A percentile compares a stretch with the other conserved stretches of the same genome.
phyloP scores from a whole-genome alignment of 2,797 vertebrate species.

The Phylloscopus collybita region DNA sequence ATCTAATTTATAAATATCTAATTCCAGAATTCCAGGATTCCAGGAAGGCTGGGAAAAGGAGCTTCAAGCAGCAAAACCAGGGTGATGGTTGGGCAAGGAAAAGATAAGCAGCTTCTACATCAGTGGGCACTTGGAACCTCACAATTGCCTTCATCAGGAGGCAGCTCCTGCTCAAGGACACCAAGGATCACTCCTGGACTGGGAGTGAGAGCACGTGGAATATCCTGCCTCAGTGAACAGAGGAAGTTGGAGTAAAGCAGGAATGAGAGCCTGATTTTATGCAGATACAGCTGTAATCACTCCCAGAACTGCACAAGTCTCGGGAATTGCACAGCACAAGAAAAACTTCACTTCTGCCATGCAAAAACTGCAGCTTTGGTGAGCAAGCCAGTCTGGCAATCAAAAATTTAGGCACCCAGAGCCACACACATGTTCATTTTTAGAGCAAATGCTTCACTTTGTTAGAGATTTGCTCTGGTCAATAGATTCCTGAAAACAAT shows the following conservation, averaged over 20 bases:
- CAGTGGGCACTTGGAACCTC: not conserved
- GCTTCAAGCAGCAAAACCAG: not conserved
- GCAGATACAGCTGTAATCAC: conserved; percentile 33
- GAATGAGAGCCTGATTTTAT: not conserved
- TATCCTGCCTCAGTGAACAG: not conserved
- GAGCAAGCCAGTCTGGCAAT: not conserved
- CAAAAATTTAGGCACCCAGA: not conserved
- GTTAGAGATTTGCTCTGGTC: not conserved
- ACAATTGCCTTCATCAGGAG: not conserved
- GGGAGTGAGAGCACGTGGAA: not conserved
- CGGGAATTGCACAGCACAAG: not conserved
- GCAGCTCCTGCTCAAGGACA: not conserved
- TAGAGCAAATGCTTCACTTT: not conserved
- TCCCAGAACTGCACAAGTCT: not conserved
- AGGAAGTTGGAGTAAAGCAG: not conserved
- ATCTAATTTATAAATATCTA: not conserved
- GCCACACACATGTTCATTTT: not conserved
- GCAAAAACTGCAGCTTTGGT: not conserved
- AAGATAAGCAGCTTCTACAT: not conserved
- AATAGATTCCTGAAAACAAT: not conserved
- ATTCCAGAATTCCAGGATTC: not conserved
- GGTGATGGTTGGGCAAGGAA: not conserved
- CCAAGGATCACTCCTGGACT: not conserved
- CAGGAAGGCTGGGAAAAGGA: not conserved
- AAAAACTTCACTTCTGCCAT: not conserved